Evolutionary conservation across 2,888 invertebrate genomes (phyloP).

Genomic region (Pomacea canaliculata): DNA sequence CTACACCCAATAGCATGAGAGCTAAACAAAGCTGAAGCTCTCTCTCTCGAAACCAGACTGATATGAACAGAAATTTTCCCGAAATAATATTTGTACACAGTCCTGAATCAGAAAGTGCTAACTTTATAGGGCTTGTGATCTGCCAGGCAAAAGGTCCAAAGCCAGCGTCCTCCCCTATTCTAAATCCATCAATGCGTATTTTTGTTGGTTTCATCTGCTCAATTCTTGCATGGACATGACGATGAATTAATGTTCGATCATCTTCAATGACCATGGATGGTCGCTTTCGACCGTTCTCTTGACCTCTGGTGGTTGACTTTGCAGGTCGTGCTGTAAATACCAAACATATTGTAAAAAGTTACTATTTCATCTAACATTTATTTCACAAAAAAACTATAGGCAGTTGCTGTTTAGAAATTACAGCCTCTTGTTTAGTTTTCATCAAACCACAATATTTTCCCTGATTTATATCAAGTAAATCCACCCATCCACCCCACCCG

Average conservation of each 20-base stretch:
- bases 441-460: too few species aligned
- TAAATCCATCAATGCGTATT: slow-evolving; percentile 60
- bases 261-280: slow-evolving; percentile 37
- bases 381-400: neutral
- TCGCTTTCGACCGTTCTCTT: slow-evolving; percentile 30
- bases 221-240: slow-evolving; percentile 52
- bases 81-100: neutral
- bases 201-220: slow-evolving; percentile 50
- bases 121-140: slow-evolving; percentile 60
- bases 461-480: too few species aligned
- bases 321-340: slow-evolving; percentile 30
- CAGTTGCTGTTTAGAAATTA: neutral
- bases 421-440: neutral
- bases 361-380: neutral
- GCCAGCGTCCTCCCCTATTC: slow-evolving; percentile 50
- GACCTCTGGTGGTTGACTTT: slow-evolving; percentile 6
- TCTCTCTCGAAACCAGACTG: neutral
- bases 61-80: neutral
- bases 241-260: slow-evolving; percentile 46
- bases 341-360: neutral
- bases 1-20: neutral
- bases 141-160: slow-evolving; percentile 64
- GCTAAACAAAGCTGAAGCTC: neutral
- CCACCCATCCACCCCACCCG: too few species aligned
- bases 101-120: slow-evolving; percentile 15